These are phyloP conservation scores for Matsumyia berberina DNA, from an alignment of 2,888 invertebrate genomes.

Conservation along the genomic window DNA sequence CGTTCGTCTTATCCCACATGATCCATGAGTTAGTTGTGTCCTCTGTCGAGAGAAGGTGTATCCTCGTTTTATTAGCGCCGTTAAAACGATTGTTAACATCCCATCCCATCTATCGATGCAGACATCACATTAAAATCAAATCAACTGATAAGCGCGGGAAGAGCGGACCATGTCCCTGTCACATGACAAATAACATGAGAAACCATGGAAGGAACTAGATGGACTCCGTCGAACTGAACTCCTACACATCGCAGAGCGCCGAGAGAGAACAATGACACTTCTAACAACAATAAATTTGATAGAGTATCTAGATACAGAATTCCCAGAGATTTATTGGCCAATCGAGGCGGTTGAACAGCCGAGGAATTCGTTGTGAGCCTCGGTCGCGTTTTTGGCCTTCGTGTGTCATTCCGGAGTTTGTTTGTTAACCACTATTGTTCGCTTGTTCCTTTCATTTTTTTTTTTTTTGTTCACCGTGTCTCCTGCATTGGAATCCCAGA, in stretches of 20 bases:
- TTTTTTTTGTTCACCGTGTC: not conserved
- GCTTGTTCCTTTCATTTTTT: not conserved
- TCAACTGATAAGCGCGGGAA: constrained; percentile 28
- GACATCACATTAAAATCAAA: constrained; percentile 58
- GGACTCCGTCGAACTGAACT: constrained; percentile 24
- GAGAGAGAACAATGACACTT: constrained; percentile 53
- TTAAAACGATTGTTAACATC: constrained; percentile 11
- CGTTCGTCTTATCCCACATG: not conserved
- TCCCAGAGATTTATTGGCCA: constrained; percentile 61
- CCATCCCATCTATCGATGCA: constrained; percentile 15
- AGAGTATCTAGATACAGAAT: constrained; percentile 61
- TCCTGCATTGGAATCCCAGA: constrained; percentile 30
- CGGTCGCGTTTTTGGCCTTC: constrained; percentile 27
- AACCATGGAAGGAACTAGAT: not conserved
- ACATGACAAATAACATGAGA: constrained; percentile 3
- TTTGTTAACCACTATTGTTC: constrained; percentile 33
- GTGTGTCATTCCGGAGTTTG: constrained; percentile 45
- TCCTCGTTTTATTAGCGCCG: constrained; percentile 42
- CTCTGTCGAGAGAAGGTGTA: not conserved
- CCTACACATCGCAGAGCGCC: constrained; percentile 29
- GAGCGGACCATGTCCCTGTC: constrained; percentile 21
- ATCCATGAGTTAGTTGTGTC: constrained; percentile 9
- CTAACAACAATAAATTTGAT: constrained; percentile 69
- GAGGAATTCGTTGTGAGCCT: constrained; percentile 57
- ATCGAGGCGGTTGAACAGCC: constrained; percentile 35